These are phyloP conservation scores for Chouioia cunea DNA, from an alignment of 2,888 invertebrate species.

Conservation along the genomic window DNA sequence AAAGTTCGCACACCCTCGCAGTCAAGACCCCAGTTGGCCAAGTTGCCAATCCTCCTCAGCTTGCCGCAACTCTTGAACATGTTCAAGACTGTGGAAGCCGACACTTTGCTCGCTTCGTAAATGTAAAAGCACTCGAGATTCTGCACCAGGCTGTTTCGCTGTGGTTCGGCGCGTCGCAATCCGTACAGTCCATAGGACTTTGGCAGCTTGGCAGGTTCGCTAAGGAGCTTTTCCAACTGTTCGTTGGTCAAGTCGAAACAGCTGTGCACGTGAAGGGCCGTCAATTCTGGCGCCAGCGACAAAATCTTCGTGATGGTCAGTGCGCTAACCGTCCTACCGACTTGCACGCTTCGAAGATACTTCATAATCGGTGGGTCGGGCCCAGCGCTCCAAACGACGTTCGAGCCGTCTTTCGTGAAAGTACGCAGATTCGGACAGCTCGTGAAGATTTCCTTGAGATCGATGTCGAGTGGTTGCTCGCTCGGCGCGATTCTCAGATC, in stretches of 20 bases:
- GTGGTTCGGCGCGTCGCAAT: slow-evolving; percentile 17
- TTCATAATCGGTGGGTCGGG: slow-evolving; percentile 55
- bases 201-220: slow-evolving; percentile 16
- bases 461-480: slow-evolving; percentile 59
- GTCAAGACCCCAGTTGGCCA: slow-evolving; percentile 67
- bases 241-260: slow-evolving; percentile 65
- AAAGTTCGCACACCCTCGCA: slow-evolving; percentile 63
- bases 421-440: slow-evolving; percentile 63
- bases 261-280: slow-evolving; percentile 64
- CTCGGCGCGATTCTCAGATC: slow-evolving; percentile 61
- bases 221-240: slow-evolving; percentile 59
- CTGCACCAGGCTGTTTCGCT: slow-evolving; percentile 50
- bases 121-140: slow-evolving; percentile 67
- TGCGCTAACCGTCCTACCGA: slow-evolving; percentile 63
- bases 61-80: slow-evolving; percentile 63
- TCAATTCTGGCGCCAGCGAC: slow-evolving; percentile 61
- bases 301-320: slow-evolving; percentile 63
- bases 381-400: slow-evolving; percentile 61
- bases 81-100: slow-evolving; percentile 60
- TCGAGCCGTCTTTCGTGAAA: slow-evolving; percentile 63
- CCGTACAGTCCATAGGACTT: slow-evolving; percentile 17
- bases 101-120: slow-evolving; percentile 65
- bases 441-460: slow-evolving; percentile 61
- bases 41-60: slow-evolving; percentile 64
- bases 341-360: slow-evolving; percentile 61